Conservation (phyloP, 2,113 vertebrate species). For the Notarius lentiginosus region DNA sequence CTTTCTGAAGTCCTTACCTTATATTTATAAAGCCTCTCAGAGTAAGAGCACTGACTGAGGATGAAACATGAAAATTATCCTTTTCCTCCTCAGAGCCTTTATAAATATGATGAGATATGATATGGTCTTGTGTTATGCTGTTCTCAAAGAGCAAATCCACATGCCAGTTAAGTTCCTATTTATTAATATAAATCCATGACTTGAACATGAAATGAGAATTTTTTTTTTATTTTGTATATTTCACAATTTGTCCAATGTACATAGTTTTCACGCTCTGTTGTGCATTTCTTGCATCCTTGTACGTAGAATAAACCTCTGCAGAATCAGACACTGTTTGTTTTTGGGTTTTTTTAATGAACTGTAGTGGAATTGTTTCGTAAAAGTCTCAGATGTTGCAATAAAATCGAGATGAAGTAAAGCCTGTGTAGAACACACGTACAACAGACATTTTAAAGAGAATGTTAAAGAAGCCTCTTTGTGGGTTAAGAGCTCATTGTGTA, state of each 20-base stretch:
- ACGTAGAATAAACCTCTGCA: conserved; percentile 11
- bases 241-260: background rate
- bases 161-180: background rate
- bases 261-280: background rate
- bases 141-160: background rate
- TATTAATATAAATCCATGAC: background rate
- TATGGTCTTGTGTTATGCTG: background rate
- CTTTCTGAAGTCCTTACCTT: background rate
- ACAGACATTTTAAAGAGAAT: background rate
- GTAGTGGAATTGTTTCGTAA: background rate
- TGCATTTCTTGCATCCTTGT: background rate
- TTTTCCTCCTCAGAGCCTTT: background rate
- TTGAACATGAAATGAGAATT: background rate
- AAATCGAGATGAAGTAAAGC: background rate
- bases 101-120: background rate
- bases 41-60: background rate
- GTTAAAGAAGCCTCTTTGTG: background rate
- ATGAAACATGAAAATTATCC: background rate
- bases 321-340: background rate
- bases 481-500: background rate
- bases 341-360: background rate
- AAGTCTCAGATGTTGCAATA: background rate
- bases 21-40: background rate
- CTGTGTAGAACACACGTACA: background rate
- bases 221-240: background rate